Conservation (phyloP, 2,113 vertebrate species). For the Hippoglossus stenolepis region DNA sequence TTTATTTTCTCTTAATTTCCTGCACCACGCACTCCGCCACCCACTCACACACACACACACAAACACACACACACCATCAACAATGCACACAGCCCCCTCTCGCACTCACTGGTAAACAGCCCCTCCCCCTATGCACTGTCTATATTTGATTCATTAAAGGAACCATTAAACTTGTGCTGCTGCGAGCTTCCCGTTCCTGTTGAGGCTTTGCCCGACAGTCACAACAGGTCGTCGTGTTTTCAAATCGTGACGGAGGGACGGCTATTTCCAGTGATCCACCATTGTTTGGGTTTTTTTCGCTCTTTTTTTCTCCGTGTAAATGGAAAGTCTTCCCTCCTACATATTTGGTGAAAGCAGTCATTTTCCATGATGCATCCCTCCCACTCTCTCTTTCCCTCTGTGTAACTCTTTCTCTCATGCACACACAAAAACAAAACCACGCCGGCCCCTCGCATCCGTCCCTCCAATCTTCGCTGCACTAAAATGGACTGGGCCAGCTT, state of each 20-base stretch:
- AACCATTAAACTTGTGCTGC: background rate
- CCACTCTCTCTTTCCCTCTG: conserved; percentile 59
- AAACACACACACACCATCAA: conserved; percentile 27
- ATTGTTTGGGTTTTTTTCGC: conserved; percentile 40
- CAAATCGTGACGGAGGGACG: conserved; percentile 60
- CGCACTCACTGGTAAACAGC: conserved; percentile 16
- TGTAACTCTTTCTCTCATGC: conserved; percentile 48
- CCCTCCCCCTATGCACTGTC: conserved; percentile 23
- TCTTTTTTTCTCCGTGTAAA: conserved; percentile 43
- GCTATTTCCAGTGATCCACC: conserved; percentile 37
- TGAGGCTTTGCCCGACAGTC: conserved; percentile 25
- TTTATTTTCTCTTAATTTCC: conserved; percentile 51
- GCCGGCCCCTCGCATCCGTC: background rate
- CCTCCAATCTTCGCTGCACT: conserved; percentile 33
- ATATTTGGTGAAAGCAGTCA: conserved; percentile 79
- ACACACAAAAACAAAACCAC: conserved; percentile 45
- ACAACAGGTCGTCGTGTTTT: conserved; percentile 46
- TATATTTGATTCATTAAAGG: conserved; percentile 39
- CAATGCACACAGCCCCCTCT: conserved; percentile 20
- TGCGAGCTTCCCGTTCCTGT: conserved; percentile 18
- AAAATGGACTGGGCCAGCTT: conserved; percentile 47
- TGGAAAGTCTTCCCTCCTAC: conserved; percentile 73
- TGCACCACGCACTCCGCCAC: conserved; percentile 39
- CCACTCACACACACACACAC: conserved; percentile 27
- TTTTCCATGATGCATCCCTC: conserved; percentile 77